Evolutionary conservation across 2,797 vertebrate species (phyloP), one percentile per base, ranked within the genome.

Genomic region (Silurus lanzhouensis): DNA sequence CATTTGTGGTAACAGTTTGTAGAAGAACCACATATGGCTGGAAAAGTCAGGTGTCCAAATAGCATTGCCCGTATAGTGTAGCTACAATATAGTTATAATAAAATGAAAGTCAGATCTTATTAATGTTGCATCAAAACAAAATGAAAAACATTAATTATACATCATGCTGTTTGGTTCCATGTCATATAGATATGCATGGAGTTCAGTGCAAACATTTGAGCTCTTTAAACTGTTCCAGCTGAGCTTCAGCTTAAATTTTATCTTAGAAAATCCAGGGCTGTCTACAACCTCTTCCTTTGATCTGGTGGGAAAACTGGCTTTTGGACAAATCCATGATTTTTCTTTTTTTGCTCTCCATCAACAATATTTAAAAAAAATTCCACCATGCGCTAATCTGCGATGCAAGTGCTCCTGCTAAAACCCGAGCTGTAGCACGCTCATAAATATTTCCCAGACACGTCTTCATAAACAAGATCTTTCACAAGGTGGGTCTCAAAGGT

Each of bases 401-500:
- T 67, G 87, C 76, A 63, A 75, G 77, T 78, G 83, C 76, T 70
- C 78, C 6, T 22, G 63, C 66, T 84, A 60, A 87, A 88, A 60
- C 48, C 55, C 44, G 57, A 52, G 71, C 63, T 81, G 63, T 52
- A 78, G 22, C 17, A 15, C n/a, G 38, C 81, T 84, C 63, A 87
- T 84, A 80, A 82, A 83, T 85, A 83, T 89, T 85, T 74, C 76
- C 77, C 70, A 80, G 84, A 76, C 67, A 61, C 27, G 17, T 76
- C 64, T 81, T 70, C 76, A 48, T 81, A 84, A 66, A 79, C 68
- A 17, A 57, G 48, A 13, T 85, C 75, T 55, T 88, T 83, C 22
- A 52, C 71, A 52, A 55, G 48, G 72, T 25, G 48, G 75, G 57
- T 60, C 19, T 78, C 57, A 60, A 78, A 78, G 60, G 19, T 38